These are phyloP conservation scores for Chondrosia reniformis DNA, from an alignment of 37 sponge, comb jelly and placozoan species.

Conservation along the genomic window DNA sequence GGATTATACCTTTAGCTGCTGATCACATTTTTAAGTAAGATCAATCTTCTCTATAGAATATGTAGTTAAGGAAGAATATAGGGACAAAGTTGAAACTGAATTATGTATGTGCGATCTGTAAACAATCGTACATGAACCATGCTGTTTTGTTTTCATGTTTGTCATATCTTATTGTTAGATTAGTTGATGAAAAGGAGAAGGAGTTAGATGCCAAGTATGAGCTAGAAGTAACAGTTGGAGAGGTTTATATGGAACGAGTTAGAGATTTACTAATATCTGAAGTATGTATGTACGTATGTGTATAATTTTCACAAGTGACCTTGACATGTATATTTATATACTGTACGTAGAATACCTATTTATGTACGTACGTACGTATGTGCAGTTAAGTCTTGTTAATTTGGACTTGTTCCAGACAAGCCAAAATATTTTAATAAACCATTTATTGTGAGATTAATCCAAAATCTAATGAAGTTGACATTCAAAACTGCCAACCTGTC, in stretches of 20 bases:
- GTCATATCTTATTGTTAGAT: conserved; percentile 35
- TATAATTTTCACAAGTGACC: not conserved
- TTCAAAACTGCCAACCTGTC: no score
- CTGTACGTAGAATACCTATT: not conserved
- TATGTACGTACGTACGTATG: not conserved
- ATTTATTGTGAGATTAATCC: no score
- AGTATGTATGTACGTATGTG: conserved; percentile 5
- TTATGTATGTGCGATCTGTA: no score
- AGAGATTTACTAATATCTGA: not conserved
- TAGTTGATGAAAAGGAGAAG: conserved; percentile 33
- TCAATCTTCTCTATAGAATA: no score
- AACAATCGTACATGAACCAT: no score
- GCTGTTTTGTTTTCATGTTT: not conserved
- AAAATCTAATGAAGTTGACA: no score
- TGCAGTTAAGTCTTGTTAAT: not conserved
- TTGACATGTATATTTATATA: not conserved
- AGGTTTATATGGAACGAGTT: conserved; percentile 57
- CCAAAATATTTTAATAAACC: no score
- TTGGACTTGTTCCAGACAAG: no score
- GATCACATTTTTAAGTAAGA: conserved; percentile 55
- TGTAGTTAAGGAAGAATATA: no score
- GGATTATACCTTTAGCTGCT: conserved; percentile 52
- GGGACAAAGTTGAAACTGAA: no score
- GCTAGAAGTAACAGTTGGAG: conserved; percentile 42
- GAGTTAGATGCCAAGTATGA: not conserved